These are phyloP conservation scores for Probosciger aterrimus DNA, from an alignment of 2,113 vertebrate species.

Conservation along the genomic window DNA sequence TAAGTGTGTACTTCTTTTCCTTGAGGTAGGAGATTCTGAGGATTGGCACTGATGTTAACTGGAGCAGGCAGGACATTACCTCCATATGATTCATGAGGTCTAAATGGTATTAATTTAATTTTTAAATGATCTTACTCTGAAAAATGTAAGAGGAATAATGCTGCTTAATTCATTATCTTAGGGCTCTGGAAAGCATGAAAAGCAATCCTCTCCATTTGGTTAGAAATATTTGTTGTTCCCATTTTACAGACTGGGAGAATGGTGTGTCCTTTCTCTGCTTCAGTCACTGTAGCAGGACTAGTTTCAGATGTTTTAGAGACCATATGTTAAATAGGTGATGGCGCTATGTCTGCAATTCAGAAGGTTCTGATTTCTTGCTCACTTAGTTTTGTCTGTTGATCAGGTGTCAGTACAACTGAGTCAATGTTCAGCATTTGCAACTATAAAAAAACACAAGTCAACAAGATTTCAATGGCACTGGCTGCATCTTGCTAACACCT, in stretches of 20 bases:
- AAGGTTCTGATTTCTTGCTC: not conserved
- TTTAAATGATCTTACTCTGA: not conserved
- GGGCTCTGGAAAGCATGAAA: not conserved
- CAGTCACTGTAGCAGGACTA: not conserved
- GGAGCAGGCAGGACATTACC: not conserved
- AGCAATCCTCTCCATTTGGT: not conserved
- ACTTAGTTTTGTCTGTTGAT: not conserved
- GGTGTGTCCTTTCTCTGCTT: not conserved
- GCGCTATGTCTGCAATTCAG: not conserved
- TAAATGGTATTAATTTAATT: not conserved
- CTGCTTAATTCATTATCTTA: not conserved
- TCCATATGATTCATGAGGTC: not conserved
- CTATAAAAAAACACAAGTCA: not conserved
- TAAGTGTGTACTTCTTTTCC: not conserved
- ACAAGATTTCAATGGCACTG: not conserved
- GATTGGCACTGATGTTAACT: not conserved
- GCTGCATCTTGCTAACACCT: accelerated
- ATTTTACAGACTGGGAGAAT: not conserved
- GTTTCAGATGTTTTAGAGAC: not conserved
- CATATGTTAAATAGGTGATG: not conserved
- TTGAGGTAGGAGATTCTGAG: not conserved
- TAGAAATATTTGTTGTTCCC: not conserved
- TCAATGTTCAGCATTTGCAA: not conserved
- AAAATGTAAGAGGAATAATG: not conserved
- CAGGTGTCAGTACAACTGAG: not conserved